Conservation (phyloP, 2,113 vertebrate species). For the Ctenomys sociabilis region DNA sequence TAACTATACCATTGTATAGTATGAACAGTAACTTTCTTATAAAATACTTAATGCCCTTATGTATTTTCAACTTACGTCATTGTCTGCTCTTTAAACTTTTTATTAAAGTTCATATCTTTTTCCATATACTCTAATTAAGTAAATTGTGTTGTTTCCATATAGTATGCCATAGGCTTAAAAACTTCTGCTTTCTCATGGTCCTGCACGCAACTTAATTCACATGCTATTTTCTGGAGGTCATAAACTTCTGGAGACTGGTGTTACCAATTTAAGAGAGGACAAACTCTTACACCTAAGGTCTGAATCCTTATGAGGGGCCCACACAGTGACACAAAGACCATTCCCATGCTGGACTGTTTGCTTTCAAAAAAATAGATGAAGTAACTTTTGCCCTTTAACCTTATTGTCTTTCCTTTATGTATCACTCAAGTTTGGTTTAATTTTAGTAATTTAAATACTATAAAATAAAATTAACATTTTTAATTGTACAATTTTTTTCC, state of each 20-base stretch:
- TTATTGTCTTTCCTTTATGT: neutral
- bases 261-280: neutral
- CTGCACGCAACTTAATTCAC: neutral
- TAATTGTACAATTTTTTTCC: neutral
- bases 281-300: neutral
- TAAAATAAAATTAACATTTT: neutral
- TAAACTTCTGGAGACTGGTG: neutral
- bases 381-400: neutral
- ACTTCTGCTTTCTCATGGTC: neutral
- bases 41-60: neutral
- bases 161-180: conserved; percentile 22
- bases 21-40: neutral
- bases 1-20: neutral
- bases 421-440: neutral
- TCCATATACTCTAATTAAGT: conserved; percentile 46
- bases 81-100: conserved; percentile 19
- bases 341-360: neutral
- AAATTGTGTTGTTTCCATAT: neutral
- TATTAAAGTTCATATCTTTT: neutral
- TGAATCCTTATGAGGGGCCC: neutral
- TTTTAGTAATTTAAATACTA: neutral
- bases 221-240: neutral
- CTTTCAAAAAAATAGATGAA: neutral
- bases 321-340: neutral
- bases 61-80: too few species aligned